These are phyloP conservation scores for Menidia beryllina DNA, from an alignment of 2,113 vertebrate species.

Conservation along the genomic window DNA sequence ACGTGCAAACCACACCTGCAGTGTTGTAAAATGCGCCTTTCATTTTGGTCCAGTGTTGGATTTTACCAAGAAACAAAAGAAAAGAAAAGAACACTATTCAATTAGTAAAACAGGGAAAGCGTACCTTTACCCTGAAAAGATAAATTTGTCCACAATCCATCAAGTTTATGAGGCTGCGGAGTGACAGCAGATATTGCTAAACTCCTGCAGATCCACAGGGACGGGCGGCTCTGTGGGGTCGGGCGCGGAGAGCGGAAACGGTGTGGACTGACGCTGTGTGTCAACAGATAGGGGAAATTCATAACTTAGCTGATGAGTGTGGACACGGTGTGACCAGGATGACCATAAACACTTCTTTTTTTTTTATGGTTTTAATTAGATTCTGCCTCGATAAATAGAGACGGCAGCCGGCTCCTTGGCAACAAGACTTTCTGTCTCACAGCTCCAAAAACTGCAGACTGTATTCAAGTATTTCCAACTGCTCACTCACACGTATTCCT, in stretches of 20 bases:
- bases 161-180: constrained; percentile 22
- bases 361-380: constrained; percentile 75
- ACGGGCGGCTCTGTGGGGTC: constrained; percentile 11
- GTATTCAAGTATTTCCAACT: neutral
- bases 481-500: neutral
- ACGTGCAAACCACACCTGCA: neutral
- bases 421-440: constrained; percentile 28
- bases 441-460: constrained; percentile 8
- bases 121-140: constrained; percentile 31
- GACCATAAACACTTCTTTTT: constrained; percentile 57
- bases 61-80: neutral
- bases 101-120: constrained; percentile 3
- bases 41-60: constrained; percentile 1
- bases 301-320: constrained; percentile 67
- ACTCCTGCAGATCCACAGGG: constrained; percentile 22
- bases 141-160: constrained; percentile 14
- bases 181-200: constrained; percentile 34
- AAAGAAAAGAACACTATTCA: neutral
- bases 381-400: constrained; percentile 71
- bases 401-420: constrained; percentile 49
- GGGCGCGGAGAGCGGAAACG: constrained; percentile 29
- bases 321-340: constrained; percentile 33
- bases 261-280: constrained; percentile 19
- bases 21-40: constrained; percentile 3
- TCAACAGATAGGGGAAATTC: constrained; percentile 63